Conservation (phyloP, 2,797 vertebrate genomes). For the Coccyzus lansbergi region DNA sequence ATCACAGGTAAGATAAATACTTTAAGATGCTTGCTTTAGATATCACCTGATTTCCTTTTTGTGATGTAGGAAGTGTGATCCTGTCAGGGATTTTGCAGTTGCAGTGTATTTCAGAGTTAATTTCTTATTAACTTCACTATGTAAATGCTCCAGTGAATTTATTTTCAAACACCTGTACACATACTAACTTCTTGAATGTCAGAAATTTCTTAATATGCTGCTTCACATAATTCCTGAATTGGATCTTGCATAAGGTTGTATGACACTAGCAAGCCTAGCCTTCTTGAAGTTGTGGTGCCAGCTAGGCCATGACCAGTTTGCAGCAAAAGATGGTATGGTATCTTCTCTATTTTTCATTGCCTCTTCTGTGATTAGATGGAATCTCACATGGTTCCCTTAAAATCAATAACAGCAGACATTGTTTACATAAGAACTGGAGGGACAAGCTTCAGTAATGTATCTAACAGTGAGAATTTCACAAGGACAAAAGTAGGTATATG, state of each 20-base stretch:
- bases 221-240: neutral
- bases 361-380: neutral
- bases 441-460: neutral
- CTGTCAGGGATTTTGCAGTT: neutral
- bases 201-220: neutral
- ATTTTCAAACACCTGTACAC: neutral
- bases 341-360: neutral
- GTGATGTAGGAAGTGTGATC: neutral
- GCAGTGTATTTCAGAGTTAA: neutral
- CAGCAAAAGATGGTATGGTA: neutral
- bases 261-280: neutral
- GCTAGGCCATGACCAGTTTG: neutral
- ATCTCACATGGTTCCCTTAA: neutral
- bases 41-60: slow-evolving; percentile 14
- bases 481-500: neutral
- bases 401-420: neutral
- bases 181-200: neutral
- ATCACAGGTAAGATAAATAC: slow-evolving; percentile 89
- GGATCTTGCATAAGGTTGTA: neutral
- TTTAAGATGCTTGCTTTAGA: slow-evolving; percentile 43
- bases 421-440: neutral
- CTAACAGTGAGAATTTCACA: neutral
- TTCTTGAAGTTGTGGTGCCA: neutral
- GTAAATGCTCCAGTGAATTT: neutral
- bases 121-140: neutral